A percentile compares a stretch with the other conserved stretches of the same genome.
Conservation (phyloP, 2,113 vertebrate genomes). For the Phocoena sinus region DNA sequence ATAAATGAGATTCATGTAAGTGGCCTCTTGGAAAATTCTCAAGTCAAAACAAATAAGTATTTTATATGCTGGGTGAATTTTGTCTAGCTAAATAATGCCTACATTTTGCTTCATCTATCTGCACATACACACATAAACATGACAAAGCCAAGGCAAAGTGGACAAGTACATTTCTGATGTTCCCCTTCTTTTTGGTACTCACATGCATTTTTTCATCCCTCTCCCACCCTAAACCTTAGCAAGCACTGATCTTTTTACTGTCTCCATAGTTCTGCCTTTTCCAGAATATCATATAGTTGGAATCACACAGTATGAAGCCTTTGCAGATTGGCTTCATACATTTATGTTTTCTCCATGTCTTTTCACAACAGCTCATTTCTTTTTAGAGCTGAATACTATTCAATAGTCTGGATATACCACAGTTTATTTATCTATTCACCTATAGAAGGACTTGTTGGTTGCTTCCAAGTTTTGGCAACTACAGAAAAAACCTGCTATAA, state of each 20-base stretch:
- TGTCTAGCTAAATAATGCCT: not conserved
- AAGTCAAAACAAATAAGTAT: not conserved
- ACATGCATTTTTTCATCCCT: not conserved
- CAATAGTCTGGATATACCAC: not conserved
- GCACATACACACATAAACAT: accelerated
- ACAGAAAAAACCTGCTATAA: not conserved
- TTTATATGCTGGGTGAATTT: not conserved
- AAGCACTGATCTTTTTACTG: not conserved
- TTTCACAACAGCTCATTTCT: not conserved
- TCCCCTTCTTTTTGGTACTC: not conserved
- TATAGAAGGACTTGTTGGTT: not conserved
- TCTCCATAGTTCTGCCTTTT: not conserved
- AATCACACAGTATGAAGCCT: not conserved
- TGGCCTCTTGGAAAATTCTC: not conserved
- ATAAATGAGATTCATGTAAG: not conserved
- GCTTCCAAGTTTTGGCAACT: not conserved
- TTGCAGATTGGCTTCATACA: not conserved
- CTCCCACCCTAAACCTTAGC: not conserved
- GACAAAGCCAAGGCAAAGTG: not conserved
- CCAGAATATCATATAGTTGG: not conserved
- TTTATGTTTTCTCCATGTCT: not conserved
- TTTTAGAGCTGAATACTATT: not conserved
- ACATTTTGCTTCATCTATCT: not conserved
- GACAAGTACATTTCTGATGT: not conserved
- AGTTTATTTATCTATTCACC: not conserved